These are phyloP conservation scores for Phragmatobia fuliginosa DNA, from an alignment of 2,888 invertebrate genomes.

Conservation along the genomic window DNA sequence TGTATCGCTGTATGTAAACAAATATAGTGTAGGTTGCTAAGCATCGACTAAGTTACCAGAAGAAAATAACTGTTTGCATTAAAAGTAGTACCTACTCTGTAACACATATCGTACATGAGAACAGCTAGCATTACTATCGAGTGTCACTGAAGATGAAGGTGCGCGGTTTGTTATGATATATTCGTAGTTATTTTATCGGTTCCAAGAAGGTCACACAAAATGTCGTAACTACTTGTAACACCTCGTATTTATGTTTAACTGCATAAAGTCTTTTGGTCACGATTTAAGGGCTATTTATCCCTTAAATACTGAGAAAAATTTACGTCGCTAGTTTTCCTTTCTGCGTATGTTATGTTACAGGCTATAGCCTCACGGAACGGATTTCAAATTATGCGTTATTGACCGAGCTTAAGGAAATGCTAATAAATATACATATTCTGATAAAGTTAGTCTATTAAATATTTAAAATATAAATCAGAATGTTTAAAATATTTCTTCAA, in stretches of 20 bases:
- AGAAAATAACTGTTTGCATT: not conserved
- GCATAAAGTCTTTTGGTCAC: too few species aligned
- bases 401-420: too few species aligned
- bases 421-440: too few species aligned
- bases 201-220: too few species aligned
- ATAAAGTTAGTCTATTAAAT: too few species aligned
- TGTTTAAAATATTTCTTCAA: not conserved
- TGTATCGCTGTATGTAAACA: slow-evolving; percentile 13
- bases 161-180: not conserved
- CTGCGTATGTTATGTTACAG: not conserved
- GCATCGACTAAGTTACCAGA: not conserved
- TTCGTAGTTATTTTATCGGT: not conserved
- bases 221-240: not conserved
- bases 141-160: not conserved
- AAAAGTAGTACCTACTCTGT: not conserved
- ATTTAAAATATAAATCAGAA: too few species aligned
- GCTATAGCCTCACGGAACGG: not conserved
- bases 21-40: slow-evolving; percentile 9
- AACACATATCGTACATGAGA: not conserved
- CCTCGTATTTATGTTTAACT: not conserved
- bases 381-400: not conserved
- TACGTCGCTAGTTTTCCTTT: not conserved
- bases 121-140: not conserved
- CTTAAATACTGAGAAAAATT: not conserved
- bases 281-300: too few species aligned